A percentile compares a stretch with the other conserved stretches of the same genome.
phyloP scores from a whole-genome alignment of 2,113 vertebrate species.

The Kryptolebias marmoratus region DNA sequence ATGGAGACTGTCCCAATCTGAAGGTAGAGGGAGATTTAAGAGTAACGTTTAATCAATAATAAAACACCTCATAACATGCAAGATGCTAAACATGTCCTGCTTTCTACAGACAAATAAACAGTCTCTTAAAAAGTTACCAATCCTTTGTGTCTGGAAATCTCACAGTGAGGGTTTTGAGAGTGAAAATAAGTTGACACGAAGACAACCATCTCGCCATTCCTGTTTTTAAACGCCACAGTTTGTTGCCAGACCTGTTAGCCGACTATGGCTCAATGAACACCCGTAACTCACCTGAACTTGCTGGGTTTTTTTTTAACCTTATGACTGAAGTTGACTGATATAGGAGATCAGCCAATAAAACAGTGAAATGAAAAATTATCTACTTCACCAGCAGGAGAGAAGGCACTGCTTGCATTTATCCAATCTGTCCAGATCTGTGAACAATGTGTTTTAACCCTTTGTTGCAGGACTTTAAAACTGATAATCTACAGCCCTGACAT shows the following conservation, averaged over 20 bases:
- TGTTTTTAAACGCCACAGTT: conserved; percentile 10
- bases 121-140: neutral
- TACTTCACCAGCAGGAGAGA: no score
- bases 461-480: neutral
- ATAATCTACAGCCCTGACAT: conserved; percentile 16
- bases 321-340: neutral
- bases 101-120: neutral
- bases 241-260: conserved; percentile 42
- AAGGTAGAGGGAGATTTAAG: neutral
- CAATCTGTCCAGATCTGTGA: neutral
- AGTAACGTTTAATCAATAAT: neutral
- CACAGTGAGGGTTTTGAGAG: neutral
- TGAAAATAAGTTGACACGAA: neutral
- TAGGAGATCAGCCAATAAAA: neutral
- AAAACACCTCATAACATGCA: neutral
- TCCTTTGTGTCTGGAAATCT: neutral
- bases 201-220: conserved; percentile 7
- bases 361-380: no score
- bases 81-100: neutral
- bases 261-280: neutral
- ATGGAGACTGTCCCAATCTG: neutral
- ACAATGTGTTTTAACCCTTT: neutral
- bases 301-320: neutral
- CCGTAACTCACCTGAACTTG: neutral
- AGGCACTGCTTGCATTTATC: no score